These are phyloP conservation scores for Orthonychiurus folsomi DNA, from an alignment of 2,888 invertebrate genomes.

Conservation along the genomic window DNA sequence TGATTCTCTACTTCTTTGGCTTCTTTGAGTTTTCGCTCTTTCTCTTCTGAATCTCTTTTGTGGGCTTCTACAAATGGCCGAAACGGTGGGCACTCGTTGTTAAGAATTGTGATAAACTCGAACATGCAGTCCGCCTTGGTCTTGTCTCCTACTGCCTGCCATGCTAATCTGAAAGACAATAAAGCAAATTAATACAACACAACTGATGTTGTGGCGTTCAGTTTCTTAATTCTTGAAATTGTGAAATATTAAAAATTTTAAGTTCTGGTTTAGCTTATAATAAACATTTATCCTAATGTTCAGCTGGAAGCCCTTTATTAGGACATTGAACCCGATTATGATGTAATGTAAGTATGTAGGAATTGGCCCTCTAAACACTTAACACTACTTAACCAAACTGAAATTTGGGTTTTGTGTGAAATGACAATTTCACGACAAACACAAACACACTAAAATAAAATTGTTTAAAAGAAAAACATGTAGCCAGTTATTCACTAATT, in stretches of 20 bases:
- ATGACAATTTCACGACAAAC: neutral
- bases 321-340: too few species aligned
- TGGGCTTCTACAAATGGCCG: conserved; percentile 85
- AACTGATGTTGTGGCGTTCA: neutral
- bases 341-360: too few species aligned
- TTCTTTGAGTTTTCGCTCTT: conserved; percentile 51
- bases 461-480: too few species aligned
- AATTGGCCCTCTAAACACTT: too few species aligned
- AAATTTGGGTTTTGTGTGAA: too few species aligned
- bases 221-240: neutral
- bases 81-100: conserved; percentile 80
- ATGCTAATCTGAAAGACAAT: conserved; percentile 72
- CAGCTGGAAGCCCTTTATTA: too few species aligned
- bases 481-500: too few species aligned
- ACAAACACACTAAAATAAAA: conserved; percentile 6
- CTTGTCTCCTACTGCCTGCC: conserved; percentile 84
- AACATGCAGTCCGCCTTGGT: conserved; percentile 79
- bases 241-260: neutral
- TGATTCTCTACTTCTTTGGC: conserved; percentile 46
- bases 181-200: neutral
- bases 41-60: conserved; percentile 74
- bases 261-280: too few species aligned
- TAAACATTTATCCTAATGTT: too few species aligned
- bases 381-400: too few species aligned
- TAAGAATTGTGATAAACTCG: conserved; percentile 80